Base-by-base conservation (phyloP, 2,888 invertebrate species). In the Iselma pallidipennis region DNA sequence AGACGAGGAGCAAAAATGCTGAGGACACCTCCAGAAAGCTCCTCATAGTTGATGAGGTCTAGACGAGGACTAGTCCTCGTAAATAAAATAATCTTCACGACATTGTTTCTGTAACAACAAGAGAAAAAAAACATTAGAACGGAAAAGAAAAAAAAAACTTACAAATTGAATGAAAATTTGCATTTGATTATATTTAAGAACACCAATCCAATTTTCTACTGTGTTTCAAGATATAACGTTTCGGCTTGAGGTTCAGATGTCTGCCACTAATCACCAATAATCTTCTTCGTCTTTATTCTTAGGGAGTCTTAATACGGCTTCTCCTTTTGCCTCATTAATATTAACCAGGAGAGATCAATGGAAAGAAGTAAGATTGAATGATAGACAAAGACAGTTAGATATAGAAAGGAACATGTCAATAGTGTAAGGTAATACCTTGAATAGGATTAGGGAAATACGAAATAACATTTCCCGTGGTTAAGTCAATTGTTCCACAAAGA, bases 211-310 rank as follows among this genome's bases (percentile, higher is more conserved):
- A 63, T 63, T 37, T 63, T 59, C 55, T 49, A 53, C 56, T 42
- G 37, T 57, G n/a, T 55, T 60, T 29, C 6, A 49, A 33, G 57
- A 42, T 65, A 57, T 66, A 59, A 61, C 25, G 57, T 67, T 67
- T 59, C 66, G 51, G 54, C 66, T 68, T 66, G 72, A 68, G 71
- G 71, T 66, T 72, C 68, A 63, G 69, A 72, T 71, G 71, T 70
- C 74, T 73, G 71, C 73, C 72, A 63, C 76, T 77, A 77, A 77
- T 76, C 76, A 74, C 75, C 69, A 75, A 75, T 76, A 76, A 77
- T 76, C 75, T 71, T 61, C 58, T 66, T 66, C 64, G 68, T 69
- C 73, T 6, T 73, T 74, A 75, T 74, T 75, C 74, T 73, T 75
- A 63, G 37, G 37, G 64, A 64, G 65, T 65, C 67, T 70, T 74